Conservation (phyloP, 2,797 vertebrate genomes). For the Myiotriccus ornatus region DNA sequence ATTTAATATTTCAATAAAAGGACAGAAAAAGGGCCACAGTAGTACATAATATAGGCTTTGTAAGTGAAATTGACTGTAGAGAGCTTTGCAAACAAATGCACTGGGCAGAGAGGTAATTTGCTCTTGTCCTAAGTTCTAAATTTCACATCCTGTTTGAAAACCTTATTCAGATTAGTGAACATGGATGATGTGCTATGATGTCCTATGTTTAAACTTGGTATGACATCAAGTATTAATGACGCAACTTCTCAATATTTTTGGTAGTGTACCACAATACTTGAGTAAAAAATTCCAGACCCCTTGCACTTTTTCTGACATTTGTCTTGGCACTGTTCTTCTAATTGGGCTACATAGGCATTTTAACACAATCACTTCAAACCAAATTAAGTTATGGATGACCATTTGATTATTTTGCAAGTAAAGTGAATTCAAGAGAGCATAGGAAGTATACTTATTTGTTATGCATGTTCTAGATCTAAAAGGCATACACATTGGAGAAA, state of each 20-base stretch:
- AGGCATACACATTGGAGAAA: background rate
- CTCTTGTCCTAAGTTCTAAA: background rate
- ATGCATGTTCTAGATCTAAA: background rate
- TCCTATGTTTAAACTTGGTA: background rate
- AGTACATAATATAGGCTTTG: background rate
- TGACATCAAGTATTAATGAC: background rate
- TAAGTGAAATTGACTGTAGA: background rate
- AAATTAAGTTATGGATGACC: background rate
- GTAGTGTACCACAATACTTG: background rate
- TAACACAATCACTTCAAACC: background rate
- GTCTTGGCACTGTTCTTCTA: background rate
- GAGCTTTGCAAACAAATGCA: background rate
- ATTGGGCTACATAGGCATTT: background rate
- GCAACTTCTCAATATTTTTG: background rate
- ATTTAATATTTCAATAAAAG: background rate
- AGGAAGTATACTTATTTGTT: background rate
- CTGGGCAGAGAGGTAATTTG: background rate
- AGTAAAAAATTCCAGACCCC: background rate
- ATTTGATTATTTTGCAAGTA: conserved; percentile 2
- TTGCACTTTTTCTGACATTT: background rate
- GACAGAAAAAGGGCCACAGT: background rate
- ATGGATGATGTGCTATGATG: background rate
- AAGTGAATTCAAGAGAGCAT: background rate
- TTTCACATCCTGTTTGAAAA: background rate
- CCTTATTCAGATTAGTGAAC: background rate